Evolutionary conservation across 2,113 vertebrate genomes (phyloP), one percentile per base, ranked within the genome.

Genomic region (Phocoena phocoena): DNA sequence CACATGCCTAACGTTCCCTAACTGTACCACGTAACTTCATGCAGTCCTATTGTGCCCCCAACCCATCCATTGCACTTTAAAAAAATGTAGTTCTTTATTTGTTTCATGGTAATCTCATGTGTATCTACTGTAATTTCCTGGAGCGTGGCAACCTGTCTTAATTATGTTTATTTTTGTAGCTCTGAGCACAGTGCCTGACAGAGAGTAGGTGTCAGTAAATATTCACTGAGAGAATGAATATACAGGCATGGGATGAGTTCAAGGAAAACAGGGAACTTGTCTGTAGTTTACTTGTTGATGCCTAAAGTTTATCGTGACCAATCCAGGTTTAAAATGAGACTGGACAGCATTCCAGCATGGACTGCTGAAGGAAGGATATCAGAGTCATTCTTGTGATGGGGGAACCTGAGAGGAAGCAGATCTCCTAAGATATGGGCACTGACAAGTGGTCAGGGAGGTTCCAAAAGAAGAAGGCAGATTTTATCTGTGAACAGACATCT

Each of bases 401-500:
- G 14, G 53, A 36, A 14, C 2, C 20, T 33, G 5, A 41, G 38
- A 90, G 8, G 47, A 77, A 17, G 38, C 18, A 81, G n/a, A 82
- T n/a, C 62, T n/a, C n/a, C 62, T 53, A 12, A 86, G 79, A 60
- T 62, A 41, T 0, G 10, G 7, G 4, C 41, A 50, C 47, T 53
- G 25, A 63, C 58, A 74, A 65, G 50, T 47, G 68, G 23, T 82
- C 15, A n/a, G 60, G 38, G 15, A 81, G 68, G 33, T 33, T 92
- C 20, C 25, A n/a, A 33, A 77, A 70, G 38, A 50, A 88, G n/a
- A 82, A 3, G 36, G 79, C 38, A 70, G 67, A 89, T 70, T 71
- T 77, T 84, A 92, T 97, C 96, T 89, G 38, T 79, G 71, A 89
- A 88, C 90, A 92, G 90, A 76, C 41, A 79, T 95, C 77, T 90